Percentiles rank a stretch among this genome's conserved stretches.
Conservation (phyloP, 2,888 invertebrate genomes). For the Drosophila mulleri region DNA sequence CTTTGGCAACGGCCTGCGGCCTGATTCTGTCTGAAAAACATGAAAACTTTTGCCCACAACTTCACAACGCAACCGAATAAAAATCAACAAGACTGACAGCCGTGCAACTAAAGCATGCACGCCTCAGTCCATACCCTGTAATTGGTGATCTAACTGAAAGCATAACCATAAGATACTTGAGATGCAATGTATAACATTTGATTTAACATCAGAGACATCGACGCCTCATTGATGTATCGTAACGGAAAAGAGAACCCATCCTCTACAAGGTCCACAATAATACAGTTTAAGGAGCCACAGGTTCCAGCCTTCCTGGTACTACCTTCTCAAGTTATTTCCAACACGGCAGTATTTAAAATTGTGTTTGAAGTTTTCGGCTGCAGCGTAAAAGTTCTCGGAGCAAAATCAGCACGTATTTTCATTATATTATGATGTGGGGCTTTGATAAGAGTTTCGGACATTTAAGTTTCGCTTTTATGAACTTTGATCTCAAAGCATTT, state of each 20-base stretch:
- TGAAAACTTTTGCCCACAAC: conserved; percentile 50
- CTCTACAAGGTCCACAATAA: neutral
- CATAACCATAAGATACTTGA: too few relatives aligned
- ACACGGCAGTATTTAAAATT: conserved; percentile 1
- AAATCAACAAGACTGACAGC: conserved; percentile 8
- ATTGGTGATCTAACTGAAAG: neutral
- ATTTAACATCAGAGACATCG: neutral
- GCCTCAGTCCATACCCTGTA: neutral
- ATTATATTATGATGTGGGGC: neutral
- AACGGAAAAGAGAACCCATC: too few relatives aligned
- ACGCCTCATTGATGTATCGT: neutral
- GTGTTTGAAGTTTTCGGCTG: conserved; percentile 1
- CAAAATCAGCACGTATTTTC: conserved; percentile 4
- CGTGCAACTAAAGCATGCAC: neutral
- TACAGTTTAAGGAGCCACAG: neutral
- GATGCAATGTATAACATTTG: neutral
- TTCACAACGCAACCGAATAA: conserved; percentile 35
- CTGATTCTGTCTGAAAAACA: conserved; percentile 43
- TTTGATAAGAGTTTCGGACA: neutral
- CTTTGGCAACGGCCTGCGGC: conserved; percentile 52
- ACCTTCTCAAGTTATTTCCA: neutral
- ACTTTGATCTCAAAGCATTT: conserved; percentile 1
- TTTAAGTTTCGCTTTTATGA: conserved; percentile 3
- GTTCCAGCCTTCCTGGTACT: neutral
- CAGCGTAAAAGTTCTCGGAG: neutral